A percentile compares a stretch with the other conserved stretches of the same genome.
These are phyloP conservation scores for Sebastes minor DNA, from an alignment of 2,797 vertebrate species.

Conservation along the genomic window DNA sequence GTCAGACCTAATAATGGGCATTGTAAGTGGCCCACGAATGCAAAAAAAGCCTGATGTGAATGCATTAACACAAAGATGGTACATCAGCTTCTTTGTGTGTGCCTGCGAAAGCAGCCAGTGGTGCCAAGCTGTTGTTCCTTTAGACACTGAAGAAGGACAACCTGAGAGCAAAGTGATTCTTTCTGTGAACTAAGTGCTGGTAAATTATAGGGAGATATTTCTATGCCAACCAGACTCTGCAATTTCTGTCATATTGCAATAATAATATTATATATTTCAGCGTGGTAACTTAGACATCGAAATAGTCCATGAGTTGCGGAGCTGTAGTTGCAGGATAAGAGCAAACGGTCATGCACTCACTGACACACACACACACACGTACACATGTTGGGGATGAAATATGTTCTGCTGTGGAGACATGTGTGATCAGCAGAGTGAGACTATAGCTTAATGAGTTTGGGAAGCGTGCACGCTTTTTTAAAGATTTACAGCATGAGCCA, in stretches of 20 bases:
- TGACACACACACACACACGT: conserved; percentile 1
- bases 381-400: conserved; percentile 43
- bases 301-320: background rate
- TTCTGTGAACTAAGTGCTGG: conserved; percentile 45
- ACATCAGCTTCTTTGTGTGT: conserved; percentile 39
- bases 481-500: conserved; percentile 52
- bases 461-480: conserved; percentile 47
- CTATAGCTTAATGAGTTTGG: conserved; percentile 66
- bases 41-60: conserved; percentile 52
- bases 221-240: conserved; percentile 22
- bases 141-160: background rate
- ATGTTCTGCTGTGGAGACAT: conserved; percentile 33
- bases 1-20: conserved; percentile 76
- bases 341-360: background rate
- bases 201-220: conserved; percentile 47
- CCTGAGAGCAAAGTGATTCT: conserved; percentile 32
- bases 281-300: background rate
- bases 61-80: conserved; percentile 51
- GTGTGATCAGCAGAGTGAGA: conserved; percentile 69
- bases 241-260: conserved; percentile 29
- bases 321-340: background rate
- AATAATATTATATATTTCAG: conserved; percentile 11
- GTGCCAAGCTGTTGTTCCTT: conserved; percentile 3
- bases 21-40: conserved; percentile 56
- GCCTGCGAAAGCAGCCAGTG: conserved; percentile 4